phyloP scores from a whole-genome alignment of 2,888 invertebrate species.

The Thera britannica region DNA sequence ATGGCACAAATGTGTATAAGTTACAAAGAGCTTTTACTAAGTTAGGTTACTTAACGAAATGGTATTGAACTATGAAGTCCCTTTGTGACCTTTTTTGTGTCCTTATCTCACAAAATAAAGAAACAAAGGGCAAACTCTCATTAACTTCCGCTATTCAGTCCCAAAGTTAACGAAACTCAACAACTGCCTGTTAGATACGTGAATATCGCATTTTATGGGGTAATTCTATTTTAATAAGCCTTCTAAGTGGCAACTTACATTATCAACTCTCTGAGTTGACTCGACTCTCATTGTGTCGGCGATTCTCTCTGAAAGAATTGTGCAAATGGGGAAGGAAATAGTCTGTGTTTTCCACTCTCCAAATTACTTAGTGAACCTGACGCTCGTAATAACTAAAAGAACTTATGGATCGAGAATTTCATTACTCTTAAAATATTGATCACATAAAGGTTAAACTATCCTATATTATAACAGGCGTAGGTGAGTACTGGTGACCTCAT shows the following conservation, averaged over 20 bases:
- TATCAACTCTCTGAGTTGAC: slow-evolving; percentile 61
- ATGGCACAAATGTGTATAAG: background rate
- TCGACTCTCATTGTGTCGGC: slow-evolving; percentile 56
- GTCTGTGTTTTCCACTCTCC: slow-evolving; percentile 27
- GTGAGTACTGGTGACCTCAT: too few species aligned
- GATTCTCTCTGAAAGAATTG: slow-evolving; percentile 57
- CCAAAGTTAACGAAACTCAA: slow-evolving; percentile 49
- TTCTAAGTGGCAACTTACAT: slow-evolving; percentile 62
- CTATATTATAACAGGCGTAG: too few species aligned
- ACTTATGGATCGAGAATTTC: background rate
- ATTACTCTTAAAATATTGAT: too few species aligned
- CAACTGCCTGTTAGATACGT: slow-evolving; percentile 53
- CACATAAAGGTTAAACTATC: too few species aligned
- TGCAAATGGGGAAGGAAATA: slow-evolving; percentile 54
- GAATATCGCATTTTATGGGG: slow-evolving; percentile 58
- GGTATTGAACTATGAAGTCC: slow-evolving; percentile 25
- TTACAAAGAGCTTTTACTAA: background rate
- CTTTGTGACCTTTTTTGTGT: slow-evolving; percentile 28
- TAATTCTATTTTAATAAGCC: slow-evolving; percentile 67
- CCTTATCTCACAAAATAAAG: slow-evolving; percentile 37
- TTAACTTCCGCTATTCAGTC: slow-evolving; percentile 49
- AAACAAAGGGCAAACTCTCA: slow-evolving; percentile 49
- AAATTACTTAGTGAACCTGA: slow-evolving; percentile 11
- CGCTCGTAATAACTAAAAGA: background rate
- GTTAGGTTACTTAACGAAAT: slow-evolving; percentile 12